A percentile compares a stretch with the other conserved stretches of the same genome.
Conservation (phyloP, 2,888 invertebrate species). For the Epirrhoe alternata region DNA sequence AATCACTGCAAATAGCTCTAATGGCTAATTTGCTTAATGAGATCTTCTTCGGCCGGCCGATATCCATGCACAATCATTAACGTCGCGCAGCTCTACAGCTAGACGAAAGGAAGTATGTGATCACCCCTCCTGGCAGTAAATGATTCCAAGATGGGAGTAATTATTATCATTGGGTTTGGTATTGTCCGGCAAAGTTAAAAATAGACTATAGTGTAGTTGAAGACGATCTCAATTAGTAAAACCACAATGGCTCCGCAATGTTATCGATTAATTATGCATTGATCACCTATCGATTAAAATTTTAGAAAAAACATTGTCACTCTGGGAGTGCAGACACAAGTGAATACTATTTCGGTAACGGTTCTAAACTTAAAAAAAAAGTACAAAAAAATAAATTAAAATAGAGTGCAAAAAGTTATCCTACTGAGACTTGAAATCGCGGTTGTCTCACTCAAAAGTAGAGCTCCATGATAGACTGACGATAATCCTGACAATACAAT, state of each 20-base stretch:
- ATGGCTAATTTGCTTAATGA: slow-evolving; percentile 58
- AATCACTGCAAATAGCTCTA: slow-evolving; percentile 57
- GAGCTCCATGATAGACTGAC: too few relatives aligned
- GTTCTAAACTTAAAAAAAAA: too few relatives aligned
- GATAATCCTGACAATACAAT: too few relatives aligned
- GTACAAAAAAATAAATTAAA: too few relatives aligned
- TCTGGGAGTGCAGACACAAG: too few relatives aligned
- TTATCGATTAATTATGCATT: not conserved
- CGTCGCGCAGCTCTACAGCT: not conserved
- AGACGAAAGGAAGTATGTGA: not conserved
- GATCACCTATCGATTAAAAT: not conserved
- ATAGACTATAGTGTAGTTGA: slow-evolving; percentile 1
- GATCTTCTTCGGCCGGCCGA: slow-evolving; percentile 1
- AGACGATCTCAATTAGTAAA: not conserved
- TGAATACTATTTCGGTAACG: too few relatives aligned
- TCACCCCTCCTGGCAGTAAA: not conserved
- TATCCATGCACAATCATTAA: not conserved
- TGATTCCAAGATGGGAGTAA: slow-evolving; percentile 8
- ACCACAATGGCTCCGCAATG: not conserved
- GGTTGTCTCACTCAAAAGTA: too few relatives aligned
- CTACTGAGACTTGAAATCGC: too few relatives aligned
- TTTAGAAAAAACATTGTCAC: not conserved
- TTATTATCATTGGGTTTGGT: slow-evolving; percentile 9
- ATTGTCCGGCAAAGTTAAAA: slow-evolving; percentile 5
- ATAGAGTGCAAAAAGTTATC: too few relatives aligned